These are phyloP conservation scores for Zhuqinia jingwanae DNA, from an alignment of 2,888 invertebrate species.

Conservation along the genomic window DNA sequence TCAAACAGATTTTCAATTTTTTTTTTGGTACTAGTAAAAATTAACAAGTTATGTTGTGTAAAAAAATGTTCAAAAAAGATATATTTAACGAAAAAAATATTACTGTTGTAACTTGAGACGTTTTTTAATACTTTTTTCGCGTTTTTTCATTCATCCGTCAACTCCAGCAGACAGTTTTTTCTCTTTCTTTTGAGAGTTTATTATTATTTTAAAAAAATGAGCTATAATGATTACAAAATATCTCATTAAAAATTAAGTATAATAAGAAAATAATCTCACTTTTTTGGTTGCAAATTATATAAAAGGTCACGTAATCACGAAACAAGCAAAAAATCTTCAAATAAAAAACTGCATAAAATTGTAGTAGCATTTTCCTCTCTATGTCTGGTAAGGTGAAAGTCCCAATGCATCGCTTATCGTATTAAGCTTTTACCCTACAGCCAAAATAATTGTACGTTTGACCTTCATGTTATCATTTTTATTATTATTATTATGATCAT, in stretches of 20 bases:
- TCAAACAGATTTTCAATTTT: too few relatives aligned
- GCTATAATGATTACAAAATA: constrained; percentile 10
- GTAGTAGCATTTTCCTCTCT: too few relatives aligned
- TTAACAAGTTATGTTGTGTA: too few relatives aligned
- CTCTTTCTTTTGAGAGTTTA: not conserved
- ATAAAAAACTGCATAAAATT: too few relatives aligned
- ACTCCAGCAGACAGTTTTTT: constrained; percentile 18
- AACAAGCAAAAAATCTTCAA: not conserved
- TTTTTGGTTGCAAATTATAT: too few relatives aligned
- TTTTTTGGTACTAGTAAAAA: too few relatives aligned
- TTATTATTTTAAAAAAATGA: not conserved
- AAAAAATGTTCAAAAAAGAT: too few relatives aligned
- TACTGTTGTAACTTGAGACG: not conserved
- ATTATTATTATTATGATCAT: too few relatives aligned
- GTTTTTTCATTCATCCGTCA: not conserved
- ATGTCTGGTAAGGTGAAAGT: not conserved
- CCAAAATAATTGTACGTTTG: not conserved
- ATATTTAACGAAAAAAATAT: too few relatives aligned
- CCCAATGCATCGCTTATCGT: not conserved
- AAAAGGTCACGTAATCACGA: not conserved
- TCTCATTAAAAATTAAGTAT: constrained; percentile 16
- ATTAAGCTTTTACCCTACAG: not conserved
- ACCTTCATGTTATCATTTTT: constrained; percentile 2
- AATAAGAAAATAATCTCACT: too few relatives aligned
- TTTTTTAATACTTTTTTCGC: not conserved